Base-by-base conservation (phyloP, 2,888 invertebrate species). In the Ichneumon xanthorius region DNA sequence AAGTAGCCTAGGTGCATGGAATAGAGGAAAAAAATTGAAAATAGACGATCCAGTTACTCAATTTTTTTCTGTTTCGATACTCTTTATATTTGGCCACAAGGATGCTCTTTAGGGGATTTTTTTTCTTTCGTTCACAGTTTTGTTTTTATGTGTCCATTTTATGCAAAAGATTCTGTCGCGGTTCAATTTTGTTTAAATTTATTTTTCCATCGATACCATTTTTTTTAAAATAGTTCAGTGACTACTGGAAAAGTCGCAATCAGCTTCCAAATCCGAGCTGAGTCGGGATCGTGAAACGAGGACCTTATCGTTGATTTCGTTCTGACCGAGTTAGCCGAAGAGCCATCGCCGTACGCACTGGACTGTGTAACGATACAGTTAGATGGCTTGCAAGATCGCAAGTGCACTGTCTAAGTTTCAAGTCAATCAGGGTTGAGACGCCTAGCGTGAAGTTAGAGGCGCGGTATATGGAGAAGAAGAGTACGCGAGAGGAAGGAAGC, bases 391-490 rank as follows among this genome's bases (percentile, higher is more conserved):
- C 7, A 50, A 82, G 67, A 55, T 53, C 50, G 16, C 63, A 71
- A 71, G 82, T 26, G 77, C 53, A 72, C 71, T 63, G 50, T 65
- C 63, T 45, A 65, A 71, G 77, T 82, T 48, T 53, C 76, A 70
- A 72, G 82, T 82, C 72, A 68, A 82, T 82, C 82, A 73, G 61
- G 78, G 71, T 71, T 55, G 71, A 50, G 78, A 77, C 71, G 72
- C 16, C 73, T 33, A 53, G 61, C 76, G 58, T 68, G 40, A 73
- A 83, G 71, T 53, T 65, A 33, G 63, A 63, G 83, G 79, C 48
- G 83, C 37, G 78, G 68, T 48, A 26, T 33, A 70, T 65, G 40
- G 30, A 19, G 75, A 76, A 65, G 58, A 70, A 30, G 40, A 26
- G 50, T 3, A 50, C 30, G 26, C 30, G 70, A 16, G 9, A 71